phyloP scores from a whole-genome alignment of 2,888 invertebrate species.

The Pteria penguin region DNA sequence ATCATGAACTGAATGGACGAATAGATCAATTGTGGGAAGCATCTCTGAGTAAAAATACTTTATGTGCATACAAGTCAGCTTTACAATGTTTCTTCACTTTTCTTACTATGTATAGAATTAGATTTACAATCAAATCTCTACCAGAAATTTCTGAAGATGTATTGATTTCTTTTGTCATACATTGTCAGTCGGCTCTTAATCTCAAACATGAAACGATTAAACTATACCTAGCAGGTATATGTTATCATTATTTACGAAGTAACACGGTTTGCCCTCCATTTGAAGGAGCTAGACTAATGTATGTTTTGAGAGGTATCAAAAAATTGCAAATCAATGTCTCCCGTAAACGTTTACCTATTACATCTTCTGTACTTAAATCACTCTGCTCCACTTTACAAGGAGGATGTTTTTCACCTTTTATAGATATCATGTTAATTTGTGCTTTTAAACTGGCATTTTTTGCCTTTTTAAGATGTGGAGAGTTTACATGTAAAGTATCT shows the following conservation, averaged over 20 bases:
- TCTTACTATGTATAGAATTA: no score
- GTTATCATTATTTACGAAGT: neutral
- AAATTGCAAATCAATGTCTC: neutral
- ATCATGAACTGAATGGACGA: neutral
- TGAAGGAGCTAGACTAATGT: neutral
- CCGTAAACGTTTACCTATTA: neutral
- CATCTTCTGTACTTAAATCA: neutral
- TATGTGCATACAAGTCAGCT: no score
- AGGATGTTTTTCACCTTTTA: neutral
- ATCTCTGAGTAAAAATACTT: no score
- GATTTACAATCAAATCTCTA: no score
- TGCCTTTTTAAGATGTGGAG: slow-evolving; percentile 31
- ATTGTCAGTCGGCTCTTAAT: neutral
- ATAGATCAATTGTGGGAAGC: neutral
- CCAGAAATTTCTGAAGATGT: neutral
- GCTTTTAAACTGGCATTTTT: slow-evolving; percentile 9
- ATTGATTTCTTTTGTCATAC: slow-evolving; percentile 9
- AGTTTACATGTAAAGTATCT: slow-evolving; percentile 24
- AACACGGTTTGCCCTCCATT: neutral
- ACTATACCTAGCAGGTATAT: slow-evolving; percentile 16
- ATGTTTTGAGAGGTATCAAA: slow-evolving; percentile 5
- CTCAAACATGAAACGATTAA: slow-evolving; percentile 4
- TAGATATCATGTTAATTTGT: slow-evolving; percentile 5
- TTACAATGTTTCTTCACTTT: no score
- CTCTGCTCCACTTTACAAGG: neutral